Evolutionary conservation across 2,797 vertebrate species (phyloP).

Genomic region (Cercopithecus neglectus): DNA sequence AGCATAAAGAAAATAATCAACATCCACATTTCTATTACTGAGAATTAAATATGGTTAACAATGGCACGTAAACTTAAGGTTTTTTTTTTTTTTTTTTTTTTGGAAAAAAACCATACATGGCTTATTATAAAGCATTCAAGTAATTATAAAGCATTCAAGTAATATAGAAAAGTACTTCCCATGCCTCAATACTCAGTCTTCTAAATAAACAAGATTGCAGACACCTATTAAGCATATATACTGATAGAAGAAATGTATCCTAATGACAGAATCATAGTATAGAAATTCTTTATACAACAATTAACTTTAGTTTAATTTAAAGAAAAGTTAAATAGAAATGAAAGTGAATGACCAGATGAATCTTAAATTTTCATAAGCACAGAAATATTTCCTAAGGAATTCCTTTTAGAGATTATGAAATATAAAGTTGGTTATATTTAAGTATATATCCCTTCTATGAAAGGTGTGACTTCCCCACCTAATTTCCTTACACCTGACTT

Average conservation of each 20-base stretch:
- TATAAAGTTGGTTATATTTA: neutral
- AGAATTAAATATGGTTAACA: neutral
- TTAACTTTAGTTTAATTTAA: constrained; percentile 45
- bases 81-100: neutral
- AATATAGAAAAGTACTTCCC: neutral
- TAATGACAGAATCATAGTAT: neutral
- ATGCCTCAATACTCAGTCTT: neutral
- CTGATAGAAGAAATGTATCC: neutral
- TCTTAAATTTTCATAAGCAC: neutral
- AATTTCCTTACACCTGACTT: neutral
- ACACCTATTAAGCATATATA: neutral
- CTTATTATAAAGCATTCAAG: constrained; percentile 18
- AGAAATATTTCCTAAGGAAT: neutral
- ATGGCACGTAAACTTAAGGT: neutral
- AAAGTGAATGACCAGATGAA: neutral
- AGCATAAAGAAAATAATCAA: neutral
- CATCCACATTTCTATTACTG: neutral
- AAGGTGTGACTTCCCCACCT: neutral
- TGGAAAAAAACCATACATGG: constrained; percentile 1
- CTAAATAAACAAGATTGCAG: neutral
- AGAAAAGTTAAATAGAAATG: neutral
- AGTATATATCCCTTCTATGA: neutral
- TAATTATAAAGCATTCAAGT: constrained; percentile 3
- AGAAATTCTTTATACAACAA: neutral
- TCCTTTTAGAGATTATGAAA: neutral